phyloP scores from a whole-genome alignment of 2,888 invertebrate species.

The Penaeus monodon region DNA sequence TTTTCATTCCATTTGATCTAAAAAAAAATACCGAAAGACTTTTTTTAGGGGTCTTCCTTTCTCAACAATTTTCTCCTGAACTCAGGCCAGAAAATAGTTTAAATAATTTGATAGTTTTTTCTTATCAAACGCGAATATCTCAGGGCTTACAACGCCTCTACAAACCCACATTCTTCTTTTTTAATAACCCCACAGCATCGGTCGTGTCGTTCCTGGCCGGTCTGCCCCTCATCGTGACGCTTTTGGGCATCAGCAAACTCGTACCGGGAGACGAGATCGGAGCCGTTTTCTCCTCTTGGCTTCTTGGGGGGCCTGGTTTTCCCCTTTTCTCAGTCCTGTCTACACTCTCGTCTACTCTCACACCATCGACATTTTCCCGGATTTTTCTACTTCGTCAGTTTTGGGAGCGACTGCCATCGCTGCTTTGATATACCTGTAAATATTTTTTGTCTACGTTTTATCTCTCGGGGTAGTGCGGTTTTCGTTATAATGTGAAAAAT shows the following conservation, averaged over 20 bases:
- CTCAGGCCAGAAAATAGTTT: too few species aligned
- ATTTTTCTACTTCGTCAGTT: conserved; percentile 35
- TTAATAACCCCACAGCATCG: conserved; percentile 13
- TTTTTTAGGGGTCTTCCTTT: too few species aligned
- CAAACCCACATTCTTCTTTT: too few species aligned
- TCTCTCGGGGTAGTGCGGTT: too few species aligned
- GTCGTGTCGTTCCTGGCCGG: conserved; percentile 34
- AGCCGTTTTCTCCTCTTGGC: conserved; percentile 57
- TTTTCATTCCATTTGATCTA: too few species aligned
- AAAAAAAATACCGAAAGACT: too few species aligned
- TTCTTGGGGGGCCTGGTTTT: conserved; percentile 51
- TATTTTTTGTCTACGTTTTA: too few species aligned
- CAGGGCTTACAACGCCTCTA: too few species aligned
- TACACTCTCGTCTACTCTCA: conserved; percentile 54
- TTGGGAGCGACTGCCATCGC: background rate
- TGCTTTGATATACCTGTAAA: background rate
- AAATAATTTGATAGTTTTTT: too few species aligned
- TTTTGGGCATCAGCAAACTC: conserved; percentile 51
- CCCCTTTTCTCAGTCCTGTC: conserved; percentile 40
- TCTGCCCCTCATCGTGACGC: conserved; percentile 42
- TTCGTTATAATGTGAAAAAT: too few species aligned
- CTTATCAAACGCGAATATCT: too few species aligned
- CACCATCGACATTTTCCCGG: conserved; percentile 43
- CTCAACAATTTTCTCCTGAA: too few species aligned
- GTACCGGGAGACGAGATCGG: conserved; percentile 48